phyloP scores from a whole-genome alignment of 2,113 vertebrate genomes.

The Pteropus alecto region DNA sequence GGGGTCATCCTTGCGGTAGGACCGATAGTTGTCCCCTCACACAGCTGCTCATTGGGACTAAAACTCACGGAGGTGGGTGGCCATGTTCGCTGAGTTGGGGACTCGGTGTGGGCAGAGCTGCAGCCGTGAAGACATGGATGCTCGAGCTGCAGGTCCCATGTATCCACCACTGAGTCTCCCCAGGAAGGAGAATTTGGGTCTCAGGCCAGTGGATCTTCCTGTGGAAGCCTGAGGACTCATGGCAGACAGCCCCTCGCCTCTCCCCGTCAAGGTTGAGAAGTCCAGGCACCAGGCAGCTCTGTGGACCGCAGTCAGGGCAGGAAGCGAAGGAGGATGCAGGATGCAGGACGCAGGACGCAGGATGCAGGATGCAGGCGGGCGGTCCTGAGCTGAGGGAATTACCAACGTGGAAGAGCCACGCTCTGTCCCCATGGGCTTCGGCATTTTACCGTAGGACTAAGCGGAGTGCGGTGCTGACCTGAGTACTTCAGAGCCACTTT shows the following conservation, averaged over 20 bases:
- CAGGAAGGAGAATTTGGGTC: neutral
- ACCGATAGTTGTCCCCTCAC: accelerated
- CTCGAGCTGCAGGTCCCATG: accelerated
- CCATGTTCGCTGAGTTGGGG: accelerated
- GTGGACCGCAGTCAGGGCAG: neutral
- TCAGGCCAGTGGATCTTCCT: neutral
- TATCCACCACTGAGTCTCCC: accelerated
- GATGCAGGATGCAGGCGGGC: accelerated
- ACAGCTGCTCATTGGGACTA: accelerated
- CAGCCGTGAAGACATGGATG: accelerated
- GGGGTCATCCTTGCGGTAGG: neutral
- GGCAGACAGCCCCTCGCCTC: neutral
- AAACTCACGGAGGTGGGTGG: accelerated
- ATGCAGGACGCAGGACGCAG: accelerated
- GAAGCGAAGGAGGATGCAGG: no score
- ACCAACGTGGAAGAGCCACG: neutral
- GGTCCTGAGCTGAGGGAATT: neutral
- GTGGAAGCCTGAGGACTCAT: neutral
- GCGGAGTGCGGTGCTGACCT: accelerated
- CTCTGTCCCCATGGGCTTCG: accelerated
- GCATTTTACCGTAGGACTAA: neutral
- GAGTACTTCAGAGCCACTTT: neutral
- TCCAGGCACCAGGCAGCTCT: neutral
- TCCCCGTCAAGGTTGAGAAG: neutral
- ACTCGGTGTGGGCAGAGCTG: accelerated